Conservation (phyloP, 2,113 vertebrate genomes). For the Psilopogon haemacephalus region DNA sequence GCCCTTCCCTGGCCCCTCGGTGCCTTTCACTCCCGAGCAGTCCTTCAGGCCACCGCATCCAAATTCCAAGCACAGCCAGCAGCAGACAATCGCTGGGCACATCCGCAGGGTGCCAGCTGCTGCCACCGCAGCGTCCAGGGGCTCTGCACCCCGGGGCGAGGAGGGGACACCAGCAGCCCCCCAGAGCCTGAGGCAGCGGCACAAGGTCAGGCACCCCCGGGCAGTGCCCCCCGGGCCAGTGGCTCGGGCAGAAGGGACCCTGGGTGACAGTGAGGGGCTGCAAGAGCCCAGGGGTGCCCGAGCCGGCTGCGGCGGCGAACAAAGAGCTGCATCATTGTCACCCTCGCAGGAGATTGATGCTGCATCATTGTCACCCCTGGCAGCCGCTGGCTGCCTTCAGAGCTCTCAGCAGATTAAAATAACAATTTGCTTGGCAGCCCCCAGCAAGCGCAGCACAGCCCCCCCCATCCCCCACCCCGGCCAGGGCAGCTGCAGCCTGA, state of each 20-base stretch:
- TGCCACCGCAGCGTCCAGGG: background rate
- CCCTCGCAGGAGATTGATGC: background rate
- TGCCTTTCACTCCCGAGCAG: background rate
- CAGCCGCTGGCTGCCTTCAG: background rate
- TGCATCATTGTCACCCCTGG: background rate
- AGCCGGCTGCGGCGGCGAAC: background rate
- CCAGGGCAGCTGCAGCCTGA: background rate
- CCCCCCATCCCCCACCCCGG: background rate
- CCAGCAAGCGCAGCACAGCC: background rate
- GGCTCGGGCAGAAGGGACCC: background rate
- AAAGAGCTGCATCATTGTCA: slow-evolving; percentile 20
- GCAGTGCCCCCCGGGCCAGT: background rate
- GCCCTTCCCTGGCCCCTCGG: too few species aligned
- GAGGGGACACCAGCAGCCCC: background rate
- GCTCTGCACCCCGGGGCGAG: background rate
- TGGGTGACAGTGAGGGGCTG: background rate
- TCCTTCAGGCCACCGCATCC: background rate
- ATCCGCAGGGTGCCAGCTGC: fast-evolving
- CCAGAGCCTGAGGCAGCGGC: background rate
- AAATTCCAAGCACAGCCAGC: background rate
- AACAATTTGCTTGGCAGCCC: background rate
- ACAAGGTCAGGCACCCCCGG: background rate
- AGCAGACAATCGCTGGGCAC: background rate
- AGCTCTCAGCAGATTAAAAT: background rate
- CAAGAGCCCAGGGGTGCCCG: background rate